A percentile compares a stretch with the other conserved stretches of the same genome.
These are phyloP conservation scores for Enchytraeus crypticus DNA, from an alignment of 2,888 invertebrate species.

Conservation along the genomic window DNA sequence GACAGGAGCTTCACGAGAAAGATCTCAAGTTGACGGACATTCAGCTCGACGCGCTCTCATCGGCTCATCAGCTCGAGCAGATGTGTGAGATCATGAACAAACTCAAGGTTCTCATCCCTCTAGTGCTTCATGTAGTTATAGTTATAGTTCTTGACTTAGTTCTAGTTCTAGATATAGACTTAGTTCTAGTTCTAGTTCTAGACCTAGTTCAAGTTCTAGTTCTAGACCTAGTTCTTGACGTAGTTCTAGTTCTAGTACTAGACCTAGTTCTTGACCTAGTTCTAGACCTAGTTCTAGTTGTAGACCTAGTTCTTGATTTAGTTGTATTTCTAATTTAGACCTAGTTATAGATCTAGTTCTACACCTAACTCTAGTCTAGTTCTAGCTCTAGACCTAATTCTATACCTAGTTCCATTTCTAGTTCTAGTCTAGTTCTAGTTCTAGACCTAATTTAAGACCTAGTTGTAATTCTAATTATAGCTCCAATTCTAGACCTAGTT, in stretches of 20 bases:
- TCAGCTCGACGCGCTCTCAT: conserved; percentile 85
- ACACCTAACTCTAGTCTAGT: background rate
- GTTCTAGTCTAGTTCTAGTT: background rate
- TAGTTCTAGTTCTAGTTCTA: background rate
- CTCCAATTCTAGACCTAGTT: background rate
- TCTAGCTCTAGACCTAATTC: no score
- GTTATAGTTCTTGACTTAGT: background rate
- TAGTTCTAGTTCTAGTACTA: background rate
- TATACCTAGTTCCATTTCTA: background rate
- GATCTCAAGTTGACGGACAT: conserved; percentile 93
- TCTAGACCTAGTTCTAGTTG: background rate
- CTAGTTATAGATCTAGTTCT: background rate
- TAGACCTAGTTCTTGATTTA: background rate
- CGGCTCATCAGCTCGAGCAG: conserved; percentile 92
- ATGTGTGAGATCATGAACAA: conserved; percentile 91
- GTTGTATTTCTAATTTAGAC: background rate
- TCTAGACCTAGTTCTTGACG: background rate
- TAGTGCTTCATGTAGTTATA: background rate
- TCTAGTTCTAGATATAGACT: background rate
- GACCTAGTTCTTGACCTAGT: background rate
- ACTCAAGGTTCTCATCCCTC: conserved; percentile 65
- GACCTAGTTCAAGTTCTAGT: background rate
- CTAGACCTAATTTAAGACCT: background rate
- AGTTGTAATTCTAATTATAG: background rate
- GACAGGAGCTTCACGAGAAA: conserved; percentile 86